A percentile compares a stretch with the other conserved stretches of the same genome.
Conservation (phyloP, 2,113 vertebrate genomes). For the Thunnus maccoyii region DNA sequence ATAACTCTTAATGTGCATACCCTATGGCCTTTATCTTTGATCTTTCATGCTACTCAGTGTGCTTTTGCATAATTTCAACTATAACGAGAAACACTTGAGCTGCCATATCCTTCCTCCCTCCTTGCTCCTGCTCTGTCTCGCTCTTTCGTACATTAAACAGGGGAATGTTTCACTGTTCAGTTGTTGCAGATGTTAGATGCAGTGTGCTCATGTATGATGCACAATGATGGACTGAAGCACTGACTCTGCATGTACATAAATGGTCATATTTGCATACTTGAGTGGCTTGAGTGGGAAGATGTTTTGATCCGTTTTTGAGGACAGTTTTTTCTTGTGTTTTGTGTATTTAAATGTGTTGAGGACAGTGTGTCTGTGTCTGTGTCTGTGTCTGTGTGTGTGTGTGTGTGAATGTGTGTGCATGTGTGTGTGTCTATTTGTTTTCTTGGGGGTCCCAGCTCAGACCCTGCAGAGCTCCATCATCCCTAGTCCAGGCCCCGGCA, state of each 20-base stretch:
- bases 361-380: background rate
- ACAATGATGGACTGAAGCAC: slow-evolving; percentile 24
- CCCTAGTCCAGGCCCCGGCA: slow-evolving; percentile 33
- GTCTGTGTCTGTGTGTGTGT: background rate
- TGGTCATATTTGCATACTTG: slow-evolving; percentile 47
- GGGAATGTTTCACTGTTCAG: slow-evolving; percentile 39
- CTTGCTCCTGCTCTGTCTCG: slow-evolving; percentile 28
- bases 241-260: slow-evolving; percentile 30
- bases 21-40: slow-evolving; percentile 85
- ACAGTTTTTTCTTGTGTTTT: slow-evolving; percentile 16
- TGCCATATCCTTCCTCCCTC: slow-evolving; percentile 56
- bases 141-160: slow-evolving; percentile 39
- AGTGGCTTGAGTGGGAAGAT: slow-evolving; percentile 35
- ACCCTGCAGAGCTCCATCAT: slow-evolving; percentile 38
- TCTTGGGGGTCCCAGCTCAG: slow-evolving; percentile 18
- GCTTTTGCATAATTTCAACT: slow-evolving; percentile 79
- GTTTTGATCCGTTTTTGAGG: slow-evolving; percentile 20
- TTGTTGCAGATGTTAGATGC: slow-evolving; percentile 34
- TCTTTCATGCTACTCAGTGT: slow-evolving; percentile 74
- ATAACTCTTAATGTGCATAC: slow-evolving; percentile 80
- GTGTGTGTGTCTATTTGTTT: slow-evolving; percentile 5
- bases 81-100: slow-evolving; percentile 72
- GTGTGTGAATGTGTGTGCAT: slow-evolving; percentile 1
- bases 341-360: background rate
- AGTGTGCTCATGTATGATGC: slow-evolving; percentile 35